Conservation (phyloP, 2,888 invertebrate species). For the Aspidiotus rigidus region DNA sequence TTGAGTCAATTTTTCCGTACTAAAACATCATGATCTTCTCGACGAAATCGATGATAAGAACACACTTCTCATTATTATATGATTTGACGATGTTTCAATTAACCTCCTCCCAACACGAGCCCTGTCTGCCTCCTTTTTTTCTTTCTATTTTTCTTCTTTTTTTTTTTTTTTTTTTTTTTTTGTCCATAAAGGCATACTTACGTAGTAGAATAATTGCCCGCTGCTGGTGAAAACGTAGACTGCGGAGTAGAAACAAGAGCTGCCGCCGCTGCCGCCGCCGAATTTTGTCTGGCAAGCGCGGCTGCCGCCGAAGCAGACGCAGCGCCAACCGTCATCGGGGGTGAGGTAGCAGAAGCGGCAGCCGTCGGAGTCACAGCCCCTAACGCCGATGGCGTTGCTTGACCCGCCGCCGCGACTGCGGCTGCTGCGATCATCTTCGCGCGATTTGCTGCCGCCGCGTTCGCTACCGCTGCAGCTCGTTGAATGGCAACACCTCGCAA, state of each 20-base stretch:
- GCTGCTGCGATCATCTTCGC: constrained; percentile 36
- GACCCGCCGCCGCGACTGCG: constrained; percentile 45
- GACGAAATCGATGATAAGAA: no score
- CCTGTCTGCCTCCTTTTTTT: not conserved
- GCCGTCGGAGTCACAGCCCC: constrained; percentile 50
- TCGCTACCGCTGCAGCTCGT: constrained; percentile 45
- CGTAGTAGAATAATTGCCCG: constrained; percentile 19
- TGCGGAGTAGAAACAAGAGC: constrained; percentile 50
- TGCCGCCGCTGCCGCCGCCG: constrained; percentile 61
- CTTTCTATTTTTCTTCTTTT: not conserved
- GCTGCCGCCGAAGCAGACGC: constrained; percentile 49
- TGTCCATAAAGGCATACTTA: constrained; percentile 10
- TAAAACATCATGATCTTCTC: no score
- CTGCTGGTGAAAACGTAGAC: constrained; percentile 21
- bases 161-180: not conserved
- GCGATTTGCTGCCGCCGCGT: constrained; percentile 40
- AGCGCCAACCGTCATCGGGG: constrained; percentile 37
- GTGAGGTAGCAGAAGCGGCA: constrained; percentile 61
- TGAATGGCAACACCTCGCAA: constrained; percentile 76
- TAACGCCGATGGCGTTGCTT: constrained; percentile 6
- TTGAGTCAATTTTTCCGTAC: no score
- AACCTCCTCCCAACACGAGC: no score
- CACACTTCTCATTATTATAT: no score
- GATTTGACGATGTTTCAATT: no score
- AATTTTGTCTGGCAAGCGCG: constrained; percentile 57